phyloP scores from a whole-genome alignment of 2,888 invertebrate species.

The Nephrotoma appendiculata region DNA sequence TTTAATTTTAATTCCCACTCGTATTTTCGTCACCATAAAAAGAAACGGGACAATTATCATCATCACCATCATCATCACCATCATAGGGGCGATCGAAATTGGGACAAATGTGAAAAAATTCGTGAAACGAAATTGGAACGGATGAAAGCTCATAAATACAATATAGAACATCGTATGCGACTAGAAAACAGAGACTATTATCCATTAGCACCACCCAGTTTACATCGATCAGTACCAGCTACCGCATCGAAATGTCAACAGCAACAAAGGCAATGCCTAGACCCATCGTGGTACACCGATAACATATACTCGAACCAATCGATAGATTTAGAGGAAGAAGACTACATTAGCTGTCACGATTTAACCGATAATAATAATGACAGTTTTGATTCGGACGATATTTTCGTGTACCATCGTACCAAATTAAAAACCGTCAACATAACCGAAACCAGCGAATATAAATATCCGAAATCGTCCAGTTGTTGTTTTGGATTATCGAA shows the following conservation, averaged over 20 bases:
- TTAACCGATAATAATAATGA: slow-evolving; percentile 27
- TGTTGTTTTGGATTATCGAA: slow-evolving; percentile 28
- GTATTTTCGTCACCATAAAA: background rate
- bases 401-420: background rate
- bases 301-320: slow-evolving; percentile 33
- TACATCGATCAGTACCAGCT: background rate
- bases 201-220: slow-evolving; percentile 1
- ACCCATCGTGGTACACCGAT: slow-evolving; percentile 33
- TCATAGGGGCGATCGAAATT: slow-evolving; percentile 24
- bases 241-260: background rate
- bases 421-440: slow-evolving; percentile 2
- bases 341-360: slow-evolving; percentile 27
- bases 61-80: slow-evolving; percentile 13
- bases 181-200: slow-evolving; percentile 1
- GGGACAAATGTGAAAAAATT: slow-evolving; percentile 33
- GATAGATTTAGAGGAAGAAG: slow-evolving; percentile 28
- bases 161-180: slow-evolving; percentile 8
- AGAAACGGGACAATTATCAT: slow-evolving; percentile 5
- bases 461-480: slow-evolving; percentile 31
- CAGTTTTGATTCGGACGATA: slow-evolving; percentile 17
- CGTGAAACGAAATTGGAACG: slow-evolving; percentile 31
- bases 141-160: slow-evolving; percentile 19
- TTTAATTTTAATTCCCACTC: background rate
- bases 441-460: slow-evolving; percentile 22
- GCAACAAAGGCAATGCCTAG: slow-evolving; percentile 27